Percentiles rank a stretch among this genome's conserved stretches.
Conservation (phyloP, 2,113 vertebrate species). For the Hyla sarda region DNA sequence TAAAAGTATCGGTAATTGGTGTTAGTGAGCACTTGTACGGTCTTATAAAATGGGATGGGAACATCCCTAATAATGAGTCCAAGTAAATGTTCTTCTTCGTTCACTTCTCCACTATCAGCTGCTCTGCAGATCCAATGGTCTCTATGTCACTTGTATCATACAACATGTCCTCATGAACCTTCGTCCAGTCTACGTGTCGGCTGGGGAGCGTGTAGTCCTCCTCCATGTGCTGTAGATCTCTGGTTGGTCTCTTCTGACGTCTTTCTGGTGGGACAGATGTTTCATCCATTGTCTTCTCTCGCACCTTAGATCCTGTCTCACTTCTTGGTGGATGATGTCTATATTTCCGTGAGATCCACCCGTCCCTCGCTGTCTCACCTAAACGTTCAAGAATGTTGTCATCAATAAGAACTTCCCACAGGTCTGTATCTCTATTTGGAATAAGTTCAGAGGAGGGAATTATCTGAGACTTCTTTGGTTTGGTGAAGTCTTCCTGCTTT, state of each 20-base stretch:
- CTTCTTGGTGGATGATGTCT: background rate
- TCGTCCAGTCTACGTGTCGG: background rate
- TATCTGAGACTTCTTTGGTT: background rate
- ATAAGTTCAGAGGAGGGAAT: background rate
- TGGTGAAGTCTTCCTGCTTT: background rate
- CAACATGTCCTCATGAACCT: background rate
- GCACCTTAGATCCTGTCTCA: background rate
- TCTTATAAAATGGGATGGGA: too few relatives aligned
- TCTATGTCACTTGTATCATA: constrained; percentile 14
- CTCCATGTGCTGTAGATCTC: background rate
- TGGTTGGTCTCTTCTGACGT: too few relatives aligned
- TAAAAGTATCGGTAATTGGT: too few relatives aligned
- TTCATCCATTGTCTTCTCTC: background rate
- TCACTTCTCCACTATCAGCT: background rate
- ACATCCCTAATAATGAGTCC: too few relatives aligned
- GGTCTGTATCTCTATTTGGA: background rate
- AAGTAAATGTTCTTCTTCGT: background rate
- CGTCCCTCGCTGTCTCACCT: constrained; percentile 15
- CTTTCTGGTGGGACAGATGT: background rate
- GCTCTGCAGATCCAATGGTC: background rate
- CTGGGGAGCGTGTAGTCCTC: background rate
- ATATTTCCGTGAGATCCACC: background rate
- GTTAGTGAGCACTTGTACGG: too few relatives aligned
- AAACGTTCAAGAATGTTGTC: background rate
- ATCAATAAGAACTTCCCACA: background rate